These are phyloP conservation scores for Serrognathus titanus DNA, from an alignment of 2,888 invertebrate genomes.

Conservation along the genomic window DNA sequence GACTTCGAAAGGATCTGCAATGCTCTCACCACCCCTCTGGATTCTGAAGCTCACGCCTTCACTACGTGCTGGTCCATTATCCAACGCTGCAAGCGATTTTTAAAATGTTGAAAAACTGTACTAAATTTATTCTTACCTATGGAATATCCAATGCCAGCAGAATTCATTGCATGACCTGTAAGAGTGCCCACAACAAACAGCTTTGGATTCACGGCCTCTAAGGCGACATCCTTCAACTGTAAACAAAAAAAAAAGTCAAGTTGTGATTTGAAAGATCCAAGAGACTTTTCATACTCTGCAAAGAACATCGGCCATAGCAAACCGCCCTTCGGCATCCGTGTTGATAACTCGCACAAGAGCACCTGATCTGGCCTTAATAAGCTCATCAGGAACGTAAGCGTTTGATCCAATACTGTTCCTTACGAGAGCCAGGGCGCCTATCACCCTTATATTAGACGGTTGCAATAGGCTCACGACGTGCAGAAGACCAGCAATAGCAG, in stretches of 20 bases:
- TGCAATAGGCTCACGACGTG: constrained; percentile 64
- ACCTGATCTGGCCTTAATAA: constrained; percentile 78
- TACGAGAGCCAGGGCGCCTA: constrained; percentile 80
- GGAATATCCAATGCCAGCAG: no score
- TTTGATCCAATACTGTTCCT: constrained; percentile 88
- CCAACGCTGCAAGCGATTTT: constrained; percentile 51
- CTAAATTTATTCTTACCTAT: constrained; percentile 8
- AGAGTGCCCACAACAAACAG: no score
- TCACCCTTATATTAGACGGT: constrained; percentile 70
- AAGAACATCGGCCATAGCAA: constrained; percentile 77
- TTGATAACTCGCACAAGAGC: constrained; percentile 81
- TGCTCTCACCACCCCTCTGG: constrained; percentile 63
- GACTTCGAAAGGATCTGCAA: constrained; percentile 82
- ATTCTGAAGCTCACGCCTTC: constrained; percentile 58
- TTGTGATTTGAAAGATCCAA: constrained; percentile 35
- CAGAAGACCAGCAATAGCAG: constrained; percentile 88
- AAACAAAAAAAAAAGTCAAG: no score
- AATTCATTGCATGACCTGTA: no score
- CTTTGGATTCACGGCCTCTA: no score
- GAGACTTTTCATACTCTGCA: constrained; percentile 31
- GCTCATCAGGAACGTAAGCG: constrained; percentile 86
- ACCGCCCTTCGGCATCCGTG: constrained; percentile 93
- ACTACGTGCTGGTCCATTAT: constrained; percentile 69
- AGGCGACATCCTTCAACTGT: no score
- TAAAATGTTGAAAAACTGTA: no score